Evolutionary conservation across 2,888 invertebrate genomes (phyloP).

Genomic region (Chrysolina americana): DNA sequence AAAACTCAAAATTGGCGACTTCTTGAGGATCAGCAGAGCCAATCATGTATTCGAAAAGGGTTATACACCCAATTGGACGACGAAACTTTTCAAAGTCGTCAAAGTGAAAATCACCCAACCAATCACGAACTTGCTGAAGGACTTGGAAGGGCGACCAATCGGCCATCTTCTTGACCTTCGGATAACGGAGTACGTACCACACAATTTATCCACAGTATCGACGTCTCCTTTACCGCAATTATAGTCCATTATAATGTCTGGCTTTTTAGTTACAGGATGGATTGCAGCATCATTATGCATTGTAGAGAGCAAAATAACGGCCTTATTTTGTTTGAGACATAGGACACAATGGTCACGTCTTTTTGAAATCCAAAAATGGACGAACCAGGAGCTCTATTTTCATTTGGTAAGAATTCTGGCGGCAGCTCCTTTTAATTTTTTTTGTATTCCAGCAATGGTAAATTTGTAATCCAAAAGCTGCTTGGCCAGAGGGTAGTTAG

Average conservation of each 20-base stretch:
- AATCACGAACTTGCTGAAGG: too few species aligned
- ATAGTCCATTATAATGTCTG: conserved; percentile 49
- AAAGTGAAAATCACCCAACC: too few species aligned
- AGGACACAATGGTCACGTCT: conserved; percentile 56
- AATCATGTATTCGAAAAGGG: too few species aligned
- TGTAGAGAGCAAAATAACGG: conserved; percentile 47
- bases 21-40: too few species aligned
- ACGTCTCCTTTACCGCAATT: conserved; percentile 55
- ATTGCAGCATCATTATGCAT: conserved; percentile 48
- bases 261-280: conserved; percentile 48
- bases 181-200: conserved; percentile 50
- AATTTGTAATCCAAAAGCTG: conserved; percentile 40
- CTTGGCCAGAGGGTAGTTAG: conserved; percentile 42
- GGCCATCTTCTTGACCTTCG: conserved; percentile 54
- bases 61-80: too few species aligned
- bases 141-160: too few species aligned
- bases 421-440: conserved; percentile 54
- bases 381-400: conserved; percentile 44
- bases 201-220: conserved; percentile 56
- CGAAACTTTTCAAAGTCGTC: too few species aligned
- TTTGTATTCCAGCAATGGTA: conserved; percentile 41
- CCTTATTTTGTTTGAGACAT: conserved; percentile 51
- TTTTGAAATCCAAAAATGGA: conserved; percentile 46
- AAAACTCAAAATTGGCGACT: too few species aligned
- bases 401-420: conserved; percentile 46